A percentile compares a stretch with the other conserved stretches of the same genome.
Conservation (phyloP, 2,888 invertebrate species). For the Emmelina monodactyla region DNA sequence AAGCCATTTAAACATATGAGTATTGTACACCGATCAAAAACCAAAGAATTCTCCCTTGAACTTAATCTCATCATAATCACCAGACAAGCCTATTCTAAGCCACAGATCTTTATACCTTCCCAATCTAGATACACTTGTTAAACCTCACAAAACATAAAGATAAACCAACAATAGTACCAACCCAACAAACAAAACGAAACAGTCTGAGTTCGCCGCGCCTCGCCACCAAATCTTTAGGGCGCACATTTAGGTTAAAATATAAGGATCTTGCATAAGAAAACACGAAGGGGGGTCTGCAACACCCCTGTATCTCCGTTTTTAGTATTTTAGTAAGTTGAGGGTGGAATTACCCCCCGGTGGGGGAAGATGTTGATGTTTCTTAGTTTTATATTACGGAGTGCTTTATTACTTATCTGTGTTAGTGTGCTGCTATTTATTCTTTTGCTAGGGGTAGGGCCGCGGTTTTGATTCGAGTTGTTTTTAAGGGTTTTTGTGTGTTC, state of each 20-base stretch:
- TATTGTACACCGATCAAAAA: no score
- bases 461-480: slow-evolving; percentile 5
- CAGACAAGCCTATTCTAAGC: no score
- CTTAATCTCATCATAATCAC: no score
- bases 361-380: slow-evolving; percentile 64
- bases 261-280: slow-evolving; percentile 67
- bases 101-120: no score
- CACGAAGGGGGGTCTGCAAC: slow-evolving; percentile 32
- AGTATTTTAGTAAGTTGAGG: slow-evolving; percentile 67
- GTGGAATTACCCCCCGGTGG: slow-evolving; percentile 46
- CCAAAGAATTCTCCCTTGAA: no score
- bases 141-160: no score
- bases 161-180: not conserved
- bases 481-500: no score
- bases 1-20: no score
- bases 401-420: slow-evolving; percentile 64
- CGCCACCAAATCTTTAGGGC: not conserved
- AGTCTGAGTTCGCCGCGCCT: not conserved
- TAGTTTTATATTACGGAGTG: slow-evolving; percentile 66
- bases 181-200: no score
- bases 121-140: no score
- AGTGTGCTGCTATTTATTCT: slow-evolving; percentile 35
- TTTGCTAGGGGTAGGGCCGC: slow-evolving; percentile 19
- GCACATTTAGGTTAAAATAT: slow-evolving; percentile 61
- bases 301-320: slow-evolving; percentile 64